Evolutionary conservation across 2,888 invertebrate species (phyloP).

Genomic region (Amblyteles armatorius): DNA sequence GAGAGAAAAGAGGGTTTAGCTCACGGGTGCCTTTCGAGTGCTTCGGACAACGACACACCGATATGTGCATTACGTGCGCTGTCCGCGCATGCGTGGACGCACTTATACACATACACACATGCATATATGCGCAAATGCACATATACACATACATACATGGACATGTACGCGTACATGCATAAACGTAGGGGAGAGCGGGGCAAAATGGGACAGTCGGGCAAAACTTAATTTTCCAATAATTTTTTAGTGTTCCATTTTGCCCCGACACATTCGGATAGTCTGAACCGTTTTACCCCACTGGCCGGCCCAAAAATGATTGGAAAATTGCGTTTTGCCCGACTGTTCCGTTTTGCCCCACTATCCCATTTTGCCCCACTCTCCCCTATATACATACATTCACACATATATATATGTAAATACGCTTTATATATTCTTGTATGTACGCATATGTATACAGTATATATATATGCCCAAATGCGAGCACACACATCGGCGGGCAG

Average conservation of each 20-base stretch:
- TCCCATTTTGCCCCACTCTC: too few species aligned
- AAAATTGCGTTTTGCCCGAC: too few species aligned
- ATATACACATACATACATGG: neutral
- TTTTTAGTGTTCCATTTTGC: too few species aligned
- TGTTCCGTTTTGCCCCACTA: too few species aligned
- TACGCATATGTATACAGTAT: neutral
- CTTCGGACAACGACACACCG: slow-evolving; percentile 48
- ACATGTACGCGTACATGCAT: slow-evolving; percentile 9
- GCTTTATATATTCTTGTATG: neutral
- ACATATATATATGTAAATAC: neutral
- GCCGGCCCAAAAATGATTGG: too few species aligned
- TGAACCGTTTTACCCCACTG: too few species aligned
- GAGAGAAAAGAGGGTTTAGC: slow-evolving; percentile 55
- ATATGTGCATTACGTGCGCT: neutral
- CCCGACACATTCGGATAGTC: too few species aligned
- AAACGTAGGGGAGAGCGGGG: too few species aligned
- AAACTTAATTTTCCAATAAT: too few species aligned
- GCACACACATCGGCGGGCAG: slow-evolving; percentile 21
- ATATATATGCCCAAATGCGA: slow-evolving; percentile 30
- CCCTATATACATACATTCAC: neutral
- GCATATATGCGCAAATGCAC: too few species aligned
- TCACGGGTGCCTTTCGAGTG: slow-evolving; percentile 64
- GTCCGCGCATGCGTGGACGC: neutral
- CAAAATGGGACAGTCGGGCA: too few species aligned
- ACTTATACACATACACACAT: neutral